Evolutionary conservation across 2,113 vertebrate species (phyloP).

Genomic region (Alces alces): DNA sequence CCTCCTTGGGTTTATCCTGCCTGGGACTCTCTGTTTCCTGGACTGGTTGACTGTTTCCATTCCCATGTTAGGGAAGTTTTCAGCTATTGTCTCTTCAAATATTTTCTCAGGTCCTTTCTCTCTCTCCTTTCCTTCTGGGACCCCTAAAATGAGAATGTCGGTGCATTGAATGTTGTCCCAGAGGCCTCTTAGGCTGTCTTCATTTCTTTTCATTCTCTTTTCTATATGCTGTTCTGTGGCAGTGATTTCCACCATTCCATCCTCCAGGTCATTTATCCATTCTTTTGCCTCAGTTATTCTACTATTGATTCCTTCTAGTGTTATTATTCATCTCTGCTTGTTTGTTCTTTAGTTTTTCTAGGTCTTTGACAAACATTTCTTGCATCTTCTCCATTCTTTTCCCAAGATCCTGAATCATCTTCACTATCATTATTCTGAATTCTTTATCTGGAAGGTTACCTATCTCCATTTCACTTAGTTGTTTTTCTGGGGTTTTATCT

Average conservation of each 20-base stretch:
- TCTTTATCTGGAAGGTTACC: background rate
- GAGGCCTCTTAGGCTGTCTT: background rate
- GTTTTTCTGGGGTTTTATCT: background rate
- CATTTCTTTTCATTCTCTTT: background rate
- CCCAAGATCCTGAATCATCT: background rate
- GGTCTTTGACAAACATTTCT: background rate
- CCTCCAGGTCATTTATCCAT: background rate
- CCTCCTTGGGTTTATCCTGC: background rate
- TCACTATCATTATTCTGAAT: background rate
- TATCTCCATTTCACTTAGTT: background rate
- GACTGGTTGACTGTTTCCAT: background rate
- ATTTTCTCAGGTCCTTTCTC: background rate
- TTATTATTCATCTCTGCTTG: background rate
- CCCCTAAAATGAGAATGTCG: rapidly evolving
- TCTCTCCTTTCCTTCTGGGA: background rate
- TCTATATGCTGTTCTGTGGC: background rate
- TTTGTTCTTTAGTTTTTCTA: background rate
- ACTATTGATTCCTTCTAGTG: background rate
- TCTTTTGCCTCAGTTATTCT: background rate
- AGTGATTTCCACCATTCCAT: background rate
- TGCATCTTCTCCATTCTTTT: background rate
- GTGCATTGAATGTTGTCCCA: background rate
- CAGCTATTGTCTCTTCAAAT: background rate
- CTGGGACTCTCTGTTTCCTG: background rate
- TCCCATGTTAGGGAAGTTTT: background rate